Percentiles rank a stretch among this genome's conserved stretches.
These are phyloP conservation scores for Tinamus guttatus DNA, from an alignment of 2,113 vertebrate species.

Conservation along the genomic window DNA sequence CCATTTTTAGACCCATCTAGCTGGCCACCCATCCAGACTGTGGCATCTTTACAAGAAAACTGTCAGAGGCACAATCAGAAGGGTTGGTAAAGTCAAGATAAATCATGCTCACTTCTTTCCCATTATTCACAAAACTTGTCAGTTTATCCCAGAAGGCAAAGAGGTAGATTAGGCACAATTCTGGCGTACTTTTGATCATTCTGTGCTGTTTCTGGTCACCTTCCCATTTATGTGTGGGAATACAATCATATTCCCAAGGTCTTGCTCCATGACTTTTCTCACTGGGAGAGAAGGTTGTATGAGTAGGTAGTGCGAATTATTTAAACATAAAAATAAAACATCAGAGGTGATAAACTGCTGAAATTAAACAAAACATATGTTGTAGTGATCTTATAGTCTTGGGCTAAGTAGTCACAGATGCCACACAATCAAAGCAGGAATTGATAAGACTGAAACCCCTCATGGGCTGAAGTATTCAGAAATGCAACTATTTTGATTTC, in stretches of 20 bases:
- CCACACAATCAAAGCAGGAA: not conserved
- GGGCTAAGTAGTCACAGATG: not conserved
- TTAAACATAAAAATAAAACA: not conserved
- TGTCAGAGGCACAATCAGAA: not conserved
- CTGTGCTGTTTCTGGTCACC: not conserved
- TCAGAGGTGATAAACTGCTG: not conserved
- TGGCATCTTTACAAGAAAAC: not conserved
- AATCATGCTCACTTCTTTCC: not conserved
- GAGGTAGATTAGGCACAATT: not conserved
- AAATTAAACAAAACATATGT: not conserved
- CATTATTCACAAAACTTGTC: not conserved
- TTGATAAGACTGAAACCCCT: rapidly evolving
- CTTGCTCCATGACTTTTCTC: not conserved
- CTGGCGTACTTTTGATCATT: not conserved
- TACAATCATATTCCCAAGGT: not conserved
- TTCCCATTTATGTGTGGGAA: not conserved
- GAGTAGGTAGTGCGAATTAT: no score
- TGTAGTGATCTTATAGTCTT: not conserved
- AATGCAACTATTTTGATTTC: not conserved
- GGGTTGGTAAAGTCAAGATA: not conserved
- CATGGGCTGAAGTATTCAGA: not conserved
- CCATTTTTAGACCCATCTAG: not conserved
- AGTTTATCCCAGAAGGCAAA: not conserved
- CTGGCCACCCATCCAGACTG: not conserved
- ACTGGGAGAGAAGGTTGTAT: not conserved